Evolutionary conservation across 2,113 vertebrate genomes (phyloP).

Genomic region (Acanthisitta chloris): DNA sequence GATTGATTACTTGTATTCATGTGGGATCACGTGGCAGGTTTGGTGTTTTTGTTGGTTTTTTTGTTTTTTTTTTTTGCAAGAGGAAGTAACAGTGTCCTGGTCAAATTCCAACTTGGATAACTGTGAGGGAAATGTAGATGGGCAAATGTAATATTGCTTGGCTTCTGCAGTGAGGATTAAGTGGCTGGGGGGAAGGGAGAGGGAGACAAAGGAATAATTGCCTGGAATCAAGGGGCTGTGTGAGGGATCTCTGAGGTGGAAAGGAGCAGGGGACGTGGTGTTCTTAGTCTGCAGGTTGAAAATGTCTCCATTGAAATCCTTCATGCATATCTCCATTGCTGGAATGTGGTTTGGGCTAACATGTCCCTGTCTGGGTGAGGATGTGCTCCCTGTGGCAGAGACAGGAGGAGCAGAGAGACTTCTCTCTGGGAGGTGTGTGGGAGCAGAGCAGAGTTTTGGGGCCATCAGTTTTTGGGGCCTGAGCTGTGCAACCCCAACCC

Average conservation of each 20-base stretch:
- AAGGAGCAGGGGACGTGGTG: not conserved
- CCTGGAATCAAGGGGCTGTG: not conserved
- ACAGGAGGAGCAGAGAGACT: not conserved
- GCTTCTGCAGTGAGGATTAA: not conserved
- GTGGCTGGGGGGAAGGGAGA: not conserved
- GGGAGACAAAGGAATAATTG: not conserved
- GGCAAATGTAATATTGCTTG: not conserved
- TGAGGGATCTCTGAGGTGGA: not conserved
- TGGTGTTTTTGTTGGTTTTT: not conserved
- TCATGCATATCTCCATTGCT: not conserved
- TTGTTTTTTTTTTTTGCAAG: not conserved
- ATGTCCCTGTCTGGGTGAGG: not conserved
- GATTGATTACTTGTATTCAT: not conserved
- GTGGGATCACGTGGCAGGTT: not conserved
- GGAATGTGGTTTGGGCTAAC: not conserved
- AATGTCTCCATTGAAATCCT: not conserved
- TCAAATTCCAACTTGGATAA: slow-evolving; percentile 22
- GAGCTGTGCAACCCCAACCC: not conserved
- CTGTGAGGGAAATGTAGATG: not conserved
- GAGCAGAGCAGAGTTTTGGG: not conserved
- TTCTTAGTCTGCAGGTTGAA: not conserved
- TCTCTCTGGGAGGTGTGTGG: no score
- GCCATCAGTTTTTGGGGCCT: no score
- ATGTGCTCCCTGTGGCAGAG: not conserved
- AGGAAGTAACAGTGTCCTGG: slow-evolving; percentile 12